Percentiles rank a stretch among this genome's conserved stretches.
Evolutionary conservation across 2,797 vertebrate genomes (phyloP).

Genomic region (Rhinoraja longicauda): DNA sequence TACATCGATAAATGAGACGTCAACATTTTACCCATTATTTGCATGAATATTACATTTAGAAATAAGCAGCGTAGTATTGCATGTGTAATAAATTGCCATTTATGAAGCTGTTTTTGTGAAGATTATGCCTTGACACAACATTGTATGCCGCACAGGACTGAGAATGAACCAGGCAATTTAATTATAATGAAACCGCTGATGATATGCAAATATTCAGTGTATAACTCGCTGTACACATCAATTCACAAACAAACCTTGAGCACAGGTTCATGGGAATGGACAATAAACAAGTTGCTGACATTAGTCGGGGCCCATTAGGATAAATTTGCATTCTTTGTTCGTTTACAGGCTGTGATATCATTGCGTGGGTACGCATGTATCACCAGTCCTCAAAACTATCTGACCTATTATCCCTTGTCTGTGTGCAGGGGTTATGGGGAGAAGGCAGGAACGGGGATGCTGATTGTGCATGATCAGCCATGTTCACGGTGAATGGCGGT

Average conservation of each 20-base stretch:
- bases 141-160: background rate
- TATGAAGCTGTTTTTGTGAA: background rate
- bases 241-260: background rate
- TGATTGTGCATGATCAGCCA: too few species aligned
- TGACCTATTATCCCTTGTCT: too few species aligned
- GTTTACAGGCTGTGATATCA: too few species aligned
- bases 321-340: background rate
- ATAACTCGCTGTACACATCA: background rate
- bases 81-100: background rate
- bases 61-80: background rate
- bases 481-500: too few species aligned
- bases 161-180: background rate
- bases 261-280: background rate
- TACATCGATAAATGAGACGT: background rate
- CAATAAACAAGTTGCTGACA: background rate
- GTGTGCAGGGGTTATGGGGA: too few species aligned
- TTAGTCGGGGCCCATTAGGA: background rate
- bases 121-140: constrained; percentile 13
- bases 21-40: background rate
- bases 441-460: too few species aligned
- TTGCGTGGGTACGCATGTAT: too few species aligned
- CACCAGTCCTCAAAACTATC: too few species aligned
- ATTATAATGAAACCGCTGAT: background rate
- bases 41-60: background rate
- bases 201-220: background rate